Percentiles rank a stretch among this genome's conserved stretches.
Evolutionary conservation across 2,113 vertebrate species (phyloP).

Genomic region (Pseudolaguvia tuberculata): DNA sequence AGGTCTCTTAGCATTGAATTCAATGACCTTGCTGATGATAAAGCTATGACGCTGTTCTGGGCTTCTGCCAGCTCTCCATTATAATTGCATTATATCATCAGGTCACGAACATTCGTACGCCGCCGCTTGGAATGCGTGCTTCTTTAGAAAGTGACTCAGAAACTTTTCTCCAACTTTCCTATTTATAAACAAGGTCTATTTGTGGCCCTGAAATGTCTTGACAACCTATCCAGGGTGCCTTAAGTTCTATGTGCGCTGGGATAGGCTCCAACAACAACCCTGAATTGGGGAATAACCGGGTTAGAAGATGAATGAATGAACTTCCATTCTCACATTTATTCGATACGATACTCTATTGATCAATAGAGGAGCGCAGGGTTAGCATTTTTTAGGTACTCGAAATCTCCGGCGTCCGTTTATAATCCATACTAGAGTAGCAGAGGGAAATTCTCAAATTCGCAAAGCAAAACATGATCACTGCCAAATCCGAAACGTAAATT

Average conservation of each 20-base stretch:
- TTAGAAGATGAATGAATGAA: not conserved
- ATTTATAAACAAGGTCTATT: too few species aligned
- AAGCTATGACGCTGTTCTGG: constrained; percentile 46
- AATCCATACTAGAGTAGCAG: constrained; percentile 43
- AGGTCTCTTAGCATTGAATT: not conserved
- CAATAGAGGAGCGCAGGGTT: not conserved
- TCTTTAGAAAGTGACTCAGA: constrained; percentile 34
- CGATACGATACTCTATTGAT: not conserved
- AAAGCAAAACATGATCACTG: constrained; percentile 49
- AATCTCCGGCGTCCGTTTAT: constrained; percentile 44
- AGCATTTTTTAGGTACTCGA: constrained; percentile 7
- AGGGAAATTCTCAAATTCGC: constrained; percentile 41
- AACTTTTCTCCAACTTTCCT: not conserved
- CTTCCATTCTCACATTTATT: not conserved
- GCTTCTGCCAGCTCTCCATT: constrained; percentile 49
- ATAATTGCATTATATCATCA: constrained; percentile 53
- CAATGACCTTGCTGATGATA: constrained; percentile 46
- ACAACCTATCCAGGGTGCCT: too few species aligned
- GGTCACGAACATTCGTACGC: constrained; percentile 33
- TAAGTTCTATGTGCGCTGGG: too few species aligned
- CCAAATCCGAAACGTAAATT: constrained; percentile 58
- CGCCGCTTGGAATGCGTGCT: constrained; percentile 22
- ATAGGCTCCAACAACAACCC: too few species aligned
- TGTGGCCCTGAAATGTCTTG: too few species aligned
- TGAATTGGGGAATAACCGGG: too few species aligned